Evolutionary conservation across 2,113 vertebrate species (phyloP), one percentile per base, ranked within the genome.

Genomic region (Ramphastos sulfuratus): DNA sequence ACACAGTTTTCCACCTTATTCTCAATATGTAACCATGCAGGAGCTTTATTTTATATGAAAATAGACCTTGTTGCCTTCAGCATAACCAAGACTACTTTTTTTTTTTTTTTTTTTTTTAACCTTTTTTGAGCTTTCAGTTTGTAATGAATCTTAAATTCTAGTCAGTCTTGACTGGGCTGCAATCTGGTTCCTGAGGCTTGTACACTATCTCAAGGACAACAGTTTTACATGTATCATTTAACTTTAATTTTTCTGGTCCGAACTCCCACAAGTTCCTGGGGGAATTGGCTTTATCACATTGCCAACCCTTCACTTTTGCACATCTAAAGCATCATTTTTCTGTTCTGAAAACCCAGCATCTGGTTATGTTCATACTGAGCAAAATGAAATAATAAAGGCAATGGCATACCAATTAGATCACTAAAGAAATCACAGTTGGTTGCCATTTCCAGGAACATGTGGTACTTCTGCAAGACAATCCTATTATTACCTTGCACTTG

Each of bases 391-490:
- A 46, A 70, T 6, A 63, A 78, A 84, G 70, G 50, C 63, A 27
- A 42, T 50, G 71, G 58, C 70, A 46, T 59, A 64, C 24, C 75
- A 86, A 65, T 89, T 77, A 87, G 72, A 82, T 93, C 94, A 50
- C 92, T 59, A 56, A 74, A 46, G 89, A 72, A 77, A 71, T 78
- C 44, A 7, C 70, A 84, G 85, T 55, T 4, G 1, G 37, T 59
- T 93, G 69, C 67, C 10, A n/a, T 84, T 96, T 58, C 83, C 73
- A 69, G 95, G 93, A 95, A 52, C 92, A 75, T 8, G 76, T 10
- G 46, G 60, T 7, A 15, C 71, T 84, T 56, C 66, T 87, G 33
- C 42, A 33, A 60, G 82, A 60, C 48, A 76, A 30, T 28, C 2
- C 48, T 35, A 10, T 37, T 60, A 72, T 82, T 77, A 35, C 54